phyloP scores from a whole-genome alignment of 2,113 vertebrate species.

The Aspiorhynchus laticeps region DNA sequence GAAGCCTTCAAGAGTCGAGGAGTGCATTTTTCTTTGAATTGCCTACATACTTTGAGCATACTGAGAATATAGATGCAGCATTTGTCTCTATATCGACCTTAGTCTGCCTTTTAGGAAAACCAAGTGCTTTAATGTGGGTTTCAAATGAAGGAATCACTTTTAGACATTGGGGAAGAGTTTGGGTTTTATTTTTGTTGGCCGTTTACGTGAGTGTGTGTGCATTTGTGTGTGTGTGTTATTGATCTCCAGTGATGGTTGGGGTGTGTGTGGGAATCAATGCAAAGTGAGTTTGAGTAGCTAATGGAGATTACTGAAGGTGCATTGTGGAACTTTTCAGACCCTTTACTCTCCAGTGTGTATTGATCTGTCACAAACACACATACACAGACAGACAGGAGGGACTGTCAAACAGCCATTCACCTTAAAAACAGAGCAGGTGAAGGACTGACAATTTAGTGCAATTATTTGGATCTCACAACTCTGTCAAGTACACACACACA shows the following conservation, averaged over 20 bases:
- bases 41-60: slow-evolving; percentile 5
- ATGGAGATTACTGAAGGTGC: slow-evolving; percentile 58
- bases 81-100: slow-evolving; percentile 19
- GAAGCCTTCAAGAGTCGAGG: neutral
- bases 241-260: slow-evolving; percentile 37
- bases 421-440: neutral
- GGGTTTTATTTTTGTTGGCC: slow-evolving; percentile 33
- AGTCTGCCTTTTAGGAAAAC: slow-evolving; percentile 13
- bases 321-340: slow-evolving; percentile 53
- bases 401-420: slow-evolving; percentile 11
- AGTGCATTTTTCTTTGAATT: neutral
- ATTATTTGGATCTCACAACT: neutral
- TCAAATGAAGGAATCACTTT: slow-evolving; percentile 38
- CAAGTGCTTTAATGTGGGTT: slow-evolving; percentile 31
- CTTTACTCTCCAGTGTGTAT: slow-evolving; percentile 52
- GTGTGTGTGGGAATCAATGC: slow-evolving; percentile 54
- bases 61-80: neutral
- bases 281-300: slow-evolving; percentile 60
- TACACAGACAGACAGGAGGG: neutral
- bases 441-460: neutral
- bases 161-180: slow-evolving; percentile 25
- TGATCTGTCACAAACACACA: slow-evolving; percentile 40
- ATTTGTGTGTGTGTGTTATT: slow-evolving; percentile 46
- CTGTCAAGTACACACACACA: neutral
- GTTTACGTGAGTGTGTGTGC: slow-evolving; percentile 28